Evolutionary conservation across 2,888 invertebrate genomes (phyloP), one percentile per base, ranked within the genome.

Genomic region (Drosophila testacea): DNA sequence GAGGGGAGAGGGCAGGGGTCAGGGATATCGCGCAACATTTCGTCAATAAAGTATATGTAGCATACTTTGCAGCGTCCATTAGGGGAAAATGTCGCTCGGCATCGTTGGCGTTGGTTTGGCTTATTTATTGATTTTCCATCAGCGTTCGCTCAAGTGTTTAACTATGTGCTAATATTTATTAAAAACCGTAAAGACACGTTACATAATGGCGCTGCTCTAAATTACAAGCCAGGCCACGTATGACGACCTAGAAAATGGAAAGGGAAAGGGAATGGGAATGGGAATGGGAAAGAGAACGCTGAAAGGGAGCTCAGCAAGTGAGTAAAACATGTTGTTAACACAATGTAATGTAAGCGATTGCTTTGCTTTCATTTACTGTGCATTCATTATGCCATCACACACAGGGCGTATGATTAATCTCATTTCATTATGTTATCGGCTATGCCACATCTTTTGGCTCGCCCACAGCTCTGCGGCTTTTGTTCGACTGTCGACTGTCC

Each of bases 131-230:
- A 85, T 85, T 85, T 85, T 85, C 85, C 89, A 89, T 85, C 85
- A 85, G 85, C 57, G 73, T 62, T 69, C 89, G 74, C 69, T 84
- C 72, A 84, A 79, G 88, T 88, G 85, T 70, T 85, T 89, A 84
- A 88, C 88, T 79, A 81, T 81, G 88, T 89, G 89, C 85, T 85
- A 87, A 85, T 87, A 87, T 89, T 81, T 85, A 85, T 87, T 89
- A 81, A 89, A 84, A 82, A 65, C 65, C 74, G 55, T 78, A 60
- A 79, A 46, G 60, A 62, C 57, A 72, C 72, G 62, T 82, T 71
- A 79, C 76, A 74, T 83, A 83, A 85, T 59, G 64, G 48, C 22
- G 42, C 50, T 60, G 67, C 69, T 69, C 71, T 74, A 88, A 79
- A 82, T 69, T 73, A 68, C 66, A 51, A 56, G 59, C 13, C 22